A percentile compares a stretch with the other conserved stretches of the same genome.
Conservation (phyloP, 2,113 vertebrate species). For the Bolborhynchus lineola region DNA sequence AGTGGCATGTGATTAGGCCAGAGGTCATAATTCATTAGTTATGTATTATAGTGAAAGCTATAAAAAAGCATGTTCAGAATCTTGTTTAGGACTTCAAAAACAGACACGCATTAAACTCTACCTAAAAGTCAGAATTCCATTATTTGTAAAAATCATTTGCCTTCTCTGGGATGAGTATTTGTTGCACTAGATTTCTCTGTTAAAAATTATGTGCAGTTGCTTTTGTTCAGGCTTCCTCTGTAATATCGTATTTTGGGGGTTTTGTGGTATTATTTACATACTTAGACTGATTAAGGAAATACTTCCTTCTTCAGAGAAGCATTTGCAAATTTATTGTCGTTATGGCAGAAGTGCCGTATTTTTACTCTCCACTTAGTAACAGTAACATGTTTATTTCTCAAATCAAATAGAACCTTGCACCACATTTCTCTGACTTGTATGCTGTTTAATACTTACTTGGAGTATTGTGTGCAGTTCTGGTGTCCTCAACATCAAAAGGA, state of each 20-base stretch:
- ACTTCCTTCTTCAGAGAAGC: not conserved
- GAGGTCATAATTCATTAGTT: not conserved
- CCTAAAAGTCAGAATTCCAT: not conserved
- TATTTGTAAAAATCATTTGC: not conserved
- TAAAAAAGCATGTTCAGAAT: not conserved
- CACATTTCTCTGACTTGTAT: not conserved
- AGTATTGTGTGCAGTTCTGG: too few relatives aligned
- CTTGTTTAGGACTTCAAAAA: not conserved
- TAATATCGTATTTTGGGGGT: fast-evolving
- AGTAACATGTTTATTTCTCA: not conserved
- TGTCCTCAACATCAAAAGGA: too few relatives aligned
- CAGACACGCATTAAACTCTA: not conserved
- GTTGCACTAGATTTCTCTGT: not conserved
- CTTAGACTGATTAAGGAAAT: not conserved
- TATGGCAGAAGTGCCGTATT: not conserved
- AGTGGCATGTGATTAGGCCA: not conserved
- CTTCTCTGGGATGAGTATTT: not conserved
- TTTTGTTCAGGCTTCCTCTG: not conserved
- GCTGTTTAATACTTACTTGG: not conserved
- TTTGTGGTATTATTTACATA: not conserved
- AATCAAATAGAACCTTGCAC: not conserved
- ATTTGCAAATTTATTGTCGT: not conserved
- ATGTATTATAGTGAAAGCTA: not conserved
- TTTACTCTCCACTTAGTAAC: not conserved
- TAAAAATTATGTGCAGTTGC: not conserved